Evolutionary conservation across 2,797 vertebrate species (phyloP), one percentile per base, ranked within the genome.

Genomic region (Clarias pachynema): DNA sequence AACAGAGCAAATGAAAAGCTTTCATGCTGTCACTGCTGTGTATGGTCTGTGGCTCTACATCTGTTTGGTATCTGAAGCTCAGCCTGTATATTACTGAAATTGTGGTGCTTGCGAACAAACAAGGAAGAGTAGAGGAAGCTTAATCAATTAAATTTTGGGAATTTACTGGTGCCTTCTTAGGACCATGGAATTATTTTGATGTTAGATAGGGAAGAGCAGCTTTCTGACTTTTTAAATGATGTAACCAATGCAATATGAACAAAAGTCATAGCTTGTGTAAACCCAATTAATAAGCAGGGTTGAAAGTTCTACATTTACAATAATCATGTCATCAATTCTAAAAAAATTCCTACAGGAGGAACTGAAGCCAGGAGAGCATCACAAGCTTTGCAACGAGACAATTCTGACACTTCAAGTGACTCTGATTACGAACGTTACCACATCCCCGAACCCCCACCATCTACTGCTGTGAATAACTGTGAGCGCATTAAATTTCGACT

Each of bases 361-460:
- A 0, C 3, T 69, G 34, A 81, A 53, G 9, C 4, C n/a, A 77
- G 77, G 31, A 68, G 5, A 29, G 34, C 72, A 26, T 72, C 75
- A 69, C 44, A 65, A n/a, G 20, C 74, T 29, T 72, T 66, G 57
- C 34, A 40, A 6, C 31, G 82, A 18, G 70, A 57, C 34, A 79
- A 66, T 60, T 53, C 79, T 22, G 87, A 89, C 24, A 83, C 63
- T 63, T 88, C 87, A 16, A 82, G 49, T 74, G 74, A 86, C 81
- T 89, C 88, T 3, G 85, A 91, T 59, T 82, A 89, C 22, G 85
- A 89, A 75, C 81, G 68, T 66, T 88, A 86, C 84, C 84, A 85
- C 81, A 49, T 6, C 68, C 66, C 68, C 68, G 63, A 18, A 31
- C 31, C 8, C 15, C 78, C 86, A 29, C 62, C 69, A 49, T 73